Percentiles rank a stretch among this genome's conserved stretches.
phyloP scores from a whole-genome alignment of 2,113 vertebrate genomes.

The Eretmochelys imbricata region DNA sequence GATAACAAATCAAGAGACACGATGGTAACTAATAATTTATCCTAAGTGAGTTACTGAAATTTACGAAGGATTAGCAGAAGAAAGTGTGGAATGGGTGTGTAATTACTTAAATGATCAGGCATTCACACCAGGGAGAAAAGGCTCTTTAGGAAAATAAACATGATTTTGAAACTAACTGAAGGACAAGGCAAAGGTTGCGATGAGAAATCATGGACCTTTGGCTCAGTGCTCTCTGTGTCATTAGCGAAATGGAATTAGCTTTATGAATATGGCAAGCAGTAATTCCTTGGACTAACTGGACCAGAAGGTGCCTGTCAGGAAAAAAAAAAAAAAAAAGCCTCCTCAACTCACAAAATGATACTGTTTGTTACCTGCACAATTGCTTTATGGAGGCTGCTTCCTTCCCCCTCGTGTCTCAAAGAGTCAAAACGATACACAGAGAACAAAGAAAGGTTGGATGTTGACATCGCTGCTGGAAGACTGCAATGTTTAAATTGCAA shows the following conservation, averaged over 20 bases:
- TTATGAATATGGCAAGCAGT: conserved; percentile 45
- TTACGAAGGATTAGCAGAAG: conserved; percentile 56
- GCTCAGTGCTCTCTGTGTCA: conserved; percentile 55
- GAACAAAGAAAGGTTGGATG: conserved; percentile 32
- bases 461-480: conserved; percentile 55
- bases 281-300: conserved; percentile 38
- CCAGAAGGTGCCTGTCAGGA: neutral
- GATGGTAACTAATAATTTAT: conserved; percentile 52
- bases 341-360: neutral
- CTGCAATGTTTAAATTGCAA: conserved; percentile 22
- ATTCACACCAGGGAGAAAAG: conserved; percentile 61
- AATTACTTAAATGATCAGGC: conserved; percentile 48
- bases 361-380: neutral
- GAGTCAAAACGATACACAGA: neutral
- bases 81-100: conserved; percentile 58
- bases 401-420: conserved; percentile 15
- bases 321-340: conserved; percentile 24
- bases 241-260: conserved; percentile 41
- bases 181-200: conserved; percentile 62
- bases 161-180: conserved; percentile 57
- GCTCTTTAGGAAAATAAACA: conserved; percentile 41
- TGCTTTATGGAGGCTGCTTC: conserved; percentile 2
- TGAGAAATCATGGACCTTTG: conserved; percentile 59
- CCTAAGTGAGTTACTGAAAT: conserved; percentile 66
- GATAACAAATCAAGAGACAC: conserved; percentile 65